A percentile compares a stretch with the other conserved stretches of the same genome.
phyloP scores from a whole-genome alignment of 2,797 vertebrate species.

The Hemibagrus guttatus region DNA sequence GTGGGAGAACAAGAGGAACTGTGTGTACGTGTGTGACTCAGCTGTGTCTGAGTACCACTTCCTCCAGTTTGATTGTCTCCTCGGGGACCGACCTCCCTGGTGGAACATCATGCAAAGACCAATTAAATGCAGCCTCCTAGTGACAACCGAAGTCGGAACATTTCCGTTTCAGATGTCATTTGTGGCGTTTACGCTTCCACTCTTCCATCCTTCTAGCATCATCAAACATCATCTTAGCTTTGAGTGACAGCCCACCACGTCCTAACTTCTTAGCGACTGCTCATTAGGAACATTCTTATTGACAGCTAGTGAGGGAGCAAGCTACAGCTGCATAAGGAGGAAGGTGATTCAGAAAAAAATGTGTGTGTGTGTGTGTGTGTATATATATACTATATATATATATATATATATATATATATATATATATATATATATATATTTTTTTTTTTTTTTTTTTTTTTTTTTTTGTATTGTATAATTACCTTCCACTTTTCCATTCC shows the following conservation, averaged over 20 bases:
- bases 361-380: not conserved
- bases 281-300: constrained; percentile 37
- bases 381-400: not conserved
- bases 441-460: too few species aligned
- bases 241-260: constrained; percentile 42
- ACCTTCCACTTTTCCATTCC: not conserved
- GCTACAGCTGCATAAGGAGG: constrained; percentile 13
- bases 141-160: constrained; percentile 31
- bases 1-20: not conserved
- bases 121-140: constrained; percentile 50
- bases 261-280: constrained; percentile 44
- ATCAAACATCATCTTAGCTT: constrained; percentile 32
- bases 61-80: constrained; percentile 45
- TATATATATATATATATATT: not conserved
- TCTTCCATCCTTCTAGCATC: constrained; percentile 15
- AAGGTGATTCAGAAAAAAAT: not conserved
- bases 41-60: constrained; percentile 37
- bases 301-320: not conserved
- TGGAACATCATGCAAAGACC: constrained; percentile 37
- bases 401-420: not conserved
- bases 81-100: constrained; percentile 34
- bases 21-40: constrained; percentile 31
- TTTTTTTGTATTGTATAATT: not conserved
- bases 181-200: constrained; percentile 38
- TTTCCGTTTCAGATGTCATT: constrained; percentile 44